A percentile compares a stretch with the other conserved stretches of the same genome.
These are phyloP conservation scores for Oreotrochilus melanogaster DNA, from an alignment of 2,113 vertebrate species.

Conservation along the genomic window DNA sequence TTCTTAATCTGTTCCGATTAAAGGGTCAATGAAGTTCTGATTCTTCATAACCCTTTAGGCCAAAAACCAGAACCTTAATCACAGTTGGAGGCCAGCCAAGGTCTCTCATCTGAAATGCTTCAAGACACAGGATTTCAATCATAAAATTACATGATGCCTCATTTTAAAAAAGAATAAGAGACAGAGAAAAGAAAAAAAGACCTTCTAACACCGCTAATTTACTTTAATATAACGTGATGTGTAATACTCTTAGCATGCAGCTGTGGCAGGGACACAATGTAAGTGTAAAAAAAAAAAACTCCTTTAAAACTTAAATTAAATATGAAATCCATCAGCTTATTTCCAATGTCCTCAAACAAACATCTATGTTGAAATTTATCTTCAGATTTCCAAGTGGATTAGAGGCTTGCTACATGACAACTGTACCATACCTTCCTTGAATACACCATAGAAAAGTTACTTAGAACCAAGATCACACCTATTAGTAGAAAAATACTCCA, in stretches of 20 bases:
- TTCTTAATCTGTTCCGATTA: constrained; percentile 46
- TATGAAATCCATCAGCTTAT: constrained; percentile 74
- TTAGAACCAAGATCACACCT: background rate
- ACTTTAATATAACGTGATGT: constrained; percentile 70
- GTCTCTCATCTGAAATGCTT: background rate
- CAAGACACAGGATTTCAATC: constrained; percentile 50
- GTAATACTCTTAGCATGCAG: constrained; percentile 42
- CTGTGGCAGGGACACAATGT: background rate
- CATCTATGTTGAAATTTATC: constrained; percentile 50
- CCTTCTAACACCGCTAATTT: constrained; percentile 56
- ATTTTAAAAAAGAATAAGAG: background rate
- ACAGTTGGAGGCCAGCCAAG: constrained; percentile 22
- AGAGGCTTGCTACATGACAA: background rate
- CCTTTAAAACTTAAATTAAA: constrained; percentile 69
- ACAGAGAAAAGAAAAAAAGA: background rate
- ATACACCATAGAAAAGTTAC: background rate
- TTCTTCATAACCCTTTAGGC: background rate
- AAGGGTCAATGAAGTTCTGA: constrained; percentile 9
- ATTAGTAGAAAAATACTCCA: background rate
- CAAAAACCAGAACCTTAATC: background rate
- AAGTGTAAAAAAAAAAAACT: background rate
- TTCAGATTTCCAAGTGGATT: constrained; percentile 54
- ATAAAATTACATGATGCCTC: constrained; percentile 1
- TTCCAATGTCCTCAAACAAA: constrained; percentile 58
- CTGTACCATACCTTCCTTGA: background rate